phyloP scores from a whole-genome alignment of 1,140 invertebrate genomes.

The Drosophila asahinai region DNA sequence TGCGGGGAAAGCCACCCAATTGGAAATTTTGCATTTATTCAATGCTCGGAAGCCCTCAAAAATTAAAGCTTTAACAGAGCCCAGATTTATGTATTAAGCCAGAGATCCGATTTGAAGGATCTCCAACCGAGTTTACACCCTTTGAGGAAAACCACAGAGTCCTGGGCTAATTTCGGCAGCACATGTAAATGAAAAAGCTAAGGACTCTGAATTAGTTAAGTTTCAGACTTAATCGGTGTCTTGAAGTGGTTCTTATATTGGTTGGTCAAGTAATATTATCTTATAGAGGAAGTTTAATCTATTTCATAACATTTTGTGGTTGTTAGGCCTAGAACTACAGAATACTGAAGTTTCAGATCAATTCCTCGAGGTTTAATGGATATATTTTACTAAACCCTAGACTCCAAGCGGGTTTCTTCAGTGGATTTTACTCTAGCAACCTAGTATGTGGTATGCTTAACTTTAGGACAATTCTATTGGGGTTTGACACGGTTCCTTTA shows the following conservation, averaged over 20 bases:
- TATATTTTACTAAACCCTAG: not conserved
- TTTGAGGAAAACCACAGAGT: too few species aligned
- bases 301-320: not conserved
- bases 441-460: too few species aligned
- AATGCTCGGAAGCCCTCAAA: slow-evolving; percentile 42
- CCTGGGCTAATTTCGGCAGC: not conserved
- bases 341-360: not conserved
- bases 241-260: not conserved
- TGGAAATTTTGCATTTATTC: slow-evolving; percentile 72
- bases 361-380: not conserved
- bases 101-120: slow-evolving; percentile 21
- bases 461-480: too few species aligned
- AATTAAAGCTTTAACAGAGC: slow-evolving; percentile 43
- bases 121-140: not conserved
- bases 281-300: not conserved
- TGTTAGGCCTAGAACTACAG: not conserved
- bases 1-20: slow-evolving; percentile 59
- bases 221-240: not conserved
- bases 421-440: too few species aligned
- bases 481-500: too few species aligned
- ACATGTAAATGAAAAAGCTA: too few species aligned
- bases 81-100: slow-evolving; percentile 13
- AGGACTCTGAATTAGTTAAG: too few species aligned
- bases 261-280: not conserved
- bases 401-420: not conserved